Percentiles rank a stretch among this genome's conserved stretches.
phyloP scores from a whole-genome alignment of 2,797 vertebrate species.

The Onychomys leucogaster region DNA sequence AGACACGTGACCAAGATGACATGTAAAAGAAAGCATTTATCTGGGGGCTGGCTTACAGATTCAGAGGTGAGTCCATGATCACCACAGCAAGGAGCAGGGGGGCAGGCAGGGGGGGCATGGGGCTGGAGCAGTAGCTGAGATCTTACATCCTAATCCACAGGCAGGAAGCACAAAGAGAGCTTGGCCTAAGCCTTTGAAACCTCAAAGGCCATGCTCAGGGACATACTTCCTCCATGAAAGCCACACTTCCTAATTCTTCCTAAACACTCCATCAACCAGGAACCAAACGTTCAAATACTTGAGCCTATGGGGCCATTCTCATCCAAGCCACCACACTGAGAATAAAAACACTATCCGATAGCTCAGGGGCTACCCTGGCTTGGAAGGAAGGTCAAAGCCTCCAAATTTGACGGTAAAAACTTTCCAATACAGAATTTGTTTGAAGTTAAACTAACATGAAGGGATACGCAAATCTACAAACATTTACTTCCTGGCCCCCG shows the following conservation, averaged over 20 bases:
- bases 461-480: not conserved
- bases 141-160: too few species aligned
- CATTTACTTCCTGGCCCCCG: not conserved
- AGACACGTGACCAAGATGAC: not conserved
- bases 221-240: not conserved
- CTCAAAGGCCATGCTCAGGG: not conserved
- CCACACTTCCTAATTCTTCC: not conserved
- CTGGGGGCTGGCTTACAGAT: too few species aligned
- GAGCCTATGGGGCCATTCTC: not conserved
- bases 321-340: not conserved
- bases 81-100: not conserved
- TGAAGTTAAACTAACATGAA: not conserved
- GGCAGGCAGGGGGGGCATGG: not conserved
- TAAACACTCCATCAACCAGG: not conserved
- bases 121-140: too few species aligned
- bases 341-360: not conserved
- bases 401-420: not conserved
- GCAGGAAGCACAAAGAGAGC: not conserved
- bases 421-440: constrained; percentile 38
- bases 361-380: not conserved
- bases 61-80: not conserved
- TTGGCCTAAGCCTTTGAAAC: not conserved
- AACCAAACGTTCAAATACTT: not conserved
- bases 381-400: not conserved
- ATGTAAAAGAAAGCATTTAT: not conserved